phyloP scores from a whole-genome alignment of 2,888 invertebrate species.

The Gonocerus acuteangulatus region DNA sequence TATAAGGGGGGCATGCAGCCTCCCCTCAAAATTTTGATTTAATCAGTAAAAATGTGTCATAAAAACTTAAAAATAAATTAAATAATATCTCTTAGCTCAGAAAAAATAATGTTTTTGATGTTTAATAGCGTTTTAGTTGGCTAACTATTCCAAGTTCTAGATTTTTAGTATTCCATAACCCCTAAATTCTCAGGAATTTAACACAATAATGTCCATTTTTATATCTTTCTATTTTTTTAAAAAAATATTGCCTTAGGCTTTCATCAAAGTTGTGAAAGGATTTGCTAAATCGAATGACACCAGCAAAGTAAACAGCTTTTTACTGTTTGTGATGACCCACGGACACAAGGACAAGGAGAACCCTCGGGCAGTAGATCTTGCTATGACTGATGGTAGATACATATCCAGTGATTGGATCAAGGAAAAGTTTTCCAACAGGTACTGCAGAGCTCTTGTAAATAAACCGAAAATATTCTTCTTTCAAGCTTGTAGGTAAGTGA shows the following conservation, averaged over 20 bases:
- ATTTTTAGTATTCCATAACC: too few species aligned
- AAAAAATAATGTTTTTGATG: too few species aligned
- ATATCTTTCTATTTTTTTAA: too few species aligned
- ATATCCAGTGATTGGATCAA: conserved; percentile 11
- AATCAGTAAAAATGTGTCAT: too few species aligned
- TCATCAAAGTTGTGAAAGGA: neutral
- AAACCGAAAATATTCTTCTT: conserved; percentile 22
- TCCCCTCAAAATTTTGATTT: too few species aligned
- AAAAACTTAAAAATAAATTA: too few species aligned
- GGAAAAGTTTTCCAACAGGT: neutral
- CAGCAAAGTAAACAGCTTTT: conserved; percentile 3
- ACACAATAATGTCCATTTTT: too few species aligned
- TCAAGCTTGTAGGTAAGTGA: conserved; percentile 15
- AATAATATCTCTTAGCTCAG: too few species aligned
- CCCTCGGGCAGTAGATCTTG: neutral
- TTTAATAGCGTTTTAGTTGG: too few species aligned
- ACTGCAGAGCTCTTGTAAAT: conserved; percentile 7
- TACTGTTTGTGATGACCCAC: conserved; percentile 18
- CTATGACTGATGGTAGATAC: conserved; percentile 8
- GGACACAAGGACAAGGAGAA: conserved; percentile 17
- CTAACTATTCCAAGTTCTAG: too few species aligned
- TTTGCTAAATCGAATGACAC: neutral
- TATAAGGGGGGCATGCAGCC: too few species aligned
- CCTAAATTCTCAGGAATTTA: too few species aligned
- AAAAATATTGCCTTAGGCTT: neutral